Base-by-base conservation (phyloP, 92 coral and sea anemone species). In the Actinostola sp. region DNA sequence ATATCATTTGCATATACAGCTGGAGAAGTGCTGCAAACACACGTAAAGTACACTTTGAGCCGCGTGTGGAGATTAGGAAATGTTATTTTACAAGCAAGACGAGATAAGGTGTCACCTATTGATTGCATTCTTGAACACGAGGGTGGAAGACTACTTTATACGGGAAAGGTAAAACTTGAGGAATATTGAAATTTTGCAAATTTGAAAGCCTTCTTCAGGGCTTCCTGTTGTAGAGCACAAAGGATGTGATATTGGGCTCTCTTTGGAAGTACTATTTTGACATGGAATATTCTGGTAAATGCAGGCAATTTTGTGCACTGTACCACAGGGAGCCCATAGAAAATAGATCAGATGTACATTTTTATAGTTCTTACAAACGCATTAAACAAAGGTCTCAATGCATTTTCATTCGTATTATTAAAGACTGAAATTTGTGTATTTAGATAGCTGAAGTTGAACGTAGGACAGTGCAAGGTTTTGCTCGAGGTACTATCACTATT, bases 361-460 rank as follows among this genome's bases (percentile, higher is more conserved):
- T n/a, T n/a, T n/a, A n/a, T n/a, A n/a, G n/a, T n/a, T n/a, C n/a
- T n/a, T n/a, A n/a, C n/a, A n/a, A n/a, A n/a, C n/a, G n/a, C n/a
- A n/a, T n/a, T n/a, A n/a, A n/a, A n/a, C n/a, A n/a, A n/a, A n/a
- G n/a, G n/a, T n/a, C n/a, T n/a, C n/a, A n/a, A n/a, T n/a, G n/a
- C n/a, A n/a, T n/a, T n/a, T n/a, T n/a, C n/a, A n/a, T n/a, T n/a
- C n/a, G n/a, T n/a, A n/a, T n/a, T n/a, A n/a, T n/a, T n/a, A n/a
- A n/a, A n/a, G n/a, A n/a, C n/a, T n/a, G n/a, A n/a, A n/a, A n/a
- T n/a, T n/a, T 56, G 2, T 26, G 2, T 28, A 0, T 28, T 17
- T 70, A 93, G 98, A 79, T 94, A 35, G 60, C 82, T 56, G 97
- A 85, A 59, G 86, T 90, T n/a, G 73, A 84, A n/a, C 92, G 94